These are phyloP conservation scores for Bombus vancouverensis DNA, from an alignment of 1,140 invertebrate genomes.

Conservation along the genomic window DNA sequence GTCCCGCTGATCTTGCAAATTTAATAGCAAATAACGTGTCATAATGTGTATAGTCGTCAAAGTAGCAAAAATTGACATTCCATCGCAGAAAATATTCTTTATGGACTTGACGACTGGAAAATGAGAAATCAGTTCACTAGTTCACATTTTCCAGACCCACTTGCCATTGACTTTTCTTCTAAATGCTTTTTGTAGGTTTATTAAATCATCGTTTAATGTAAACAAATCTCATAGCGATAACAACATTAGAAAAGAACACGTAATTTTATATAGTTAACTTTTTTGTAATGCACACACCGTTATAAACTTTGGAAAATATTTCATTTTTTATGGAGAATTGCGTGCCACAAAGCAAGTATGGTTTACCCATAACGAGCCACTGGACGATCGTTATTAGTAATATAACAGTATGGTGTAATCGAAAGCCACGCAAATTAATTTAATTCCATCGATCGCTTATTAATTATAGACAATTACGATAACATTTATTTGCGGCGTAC, in stretches of 20 bases:
- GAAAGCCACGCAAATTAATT: slow-evolving; percentile 30
- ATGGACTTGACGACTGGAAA: not conserved
- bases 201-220: not conserved
- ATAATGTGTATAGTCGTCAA: too few relatives aligned
- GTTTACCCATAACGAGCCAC: not conserved
- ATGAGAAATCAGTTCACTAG: not conserved
- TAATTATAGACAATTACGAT: slow-evolving; percentile 41
- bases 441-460: slow-evolving; percentile 26
- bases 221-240: too few relatives aligned
- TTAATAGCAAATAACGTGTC: not conserved
- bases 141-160: not conserved
- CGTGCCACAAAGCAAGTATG: not conserved
- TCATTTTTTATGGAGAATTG: not conserved
- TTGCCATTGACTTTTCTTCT: not conserved
- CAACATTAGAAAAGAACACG: too few relatives aligned
- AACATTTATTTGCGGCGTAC: slow-evolving; percentile 29
- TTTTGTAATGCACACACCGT: not conserved
- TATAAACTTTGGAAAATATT: not conserved
- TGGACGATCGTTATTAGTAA: slow-evolving; percentile 8
- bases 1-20: too few relatives aligned
- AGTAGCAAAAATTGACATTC: too few relatives aligned
- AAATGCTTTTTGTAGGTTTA: not conserved
- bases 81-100: not conserved
- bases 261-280: not conserved
- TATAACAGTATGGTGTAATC: not conserved